These are phyloP conservation scores for Acronicta leporina DNA, from an alignment of 2,888 invertebrate genomes.

Conservation along the genomic window DNA sequence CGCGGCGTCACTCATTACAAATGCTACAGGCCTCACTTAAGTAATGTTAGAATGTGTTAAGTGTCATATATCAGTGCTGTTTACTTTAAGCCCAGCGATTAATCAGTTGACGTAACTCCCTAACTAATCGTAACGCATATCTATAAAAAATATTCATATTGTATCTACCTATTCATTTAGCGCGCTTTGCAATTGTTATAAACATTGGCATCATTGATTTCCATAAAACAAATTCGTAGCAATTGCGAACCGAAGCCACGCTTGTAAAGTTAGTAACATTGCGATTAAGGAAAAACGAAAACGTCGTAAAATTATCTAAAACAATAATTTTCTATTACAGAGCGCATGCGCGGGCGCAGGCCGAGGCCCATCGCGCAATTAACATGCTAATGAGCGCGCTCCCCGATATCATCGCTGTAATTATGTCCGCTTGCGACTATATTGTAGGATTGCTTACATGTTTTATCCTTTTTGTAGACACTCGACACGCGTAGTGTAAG, in stretches of 20 bases:
- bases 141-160: conserved; percentile 32
- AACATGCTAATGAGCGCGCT: conserved; percentile 86
- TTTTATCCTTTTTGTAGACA: conserved; percentile 71
- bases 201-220: conserved; percentile 19
- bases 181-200: conserved; percentile 7
- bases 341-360: conserved; percentile 55
- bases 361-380: conserved; percentile 80
- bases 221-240: conserved; percentile 18
- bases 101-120: conserved; percentile 77
- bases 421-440: conserved; percentile 82
- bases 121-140: conserved; percentile 43
- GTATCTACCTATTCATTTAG: conserved; percentile 15
- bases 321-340: conserved; percentile 65
- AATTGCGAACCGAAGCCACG: conserved; percentile 7
- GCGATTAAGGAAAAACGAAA: conserved; percentile 23
- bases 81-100: conserved; percentile 75
- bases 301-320: conserved; percentile 61
- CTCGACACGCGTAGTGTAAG: conserved; percentile 59
- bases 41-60: conserved; percentile 85
- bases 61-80: conserved; percentile 86
- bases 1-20: conserved; percentile 85
- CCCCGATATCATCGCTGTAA: conserved; percentile 85
- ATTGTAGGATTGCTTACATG: conserved; percentile 79
- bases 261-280: conserved; percentile 33
- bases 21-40: conserved; percentile 79